Percentiles rank a stretch among this genome's conserved stretches.
phyloP scores from a whole-genome alignment of 2,113 vertebrate genomes.

The Rhinichthys klamathensis region DNA sequence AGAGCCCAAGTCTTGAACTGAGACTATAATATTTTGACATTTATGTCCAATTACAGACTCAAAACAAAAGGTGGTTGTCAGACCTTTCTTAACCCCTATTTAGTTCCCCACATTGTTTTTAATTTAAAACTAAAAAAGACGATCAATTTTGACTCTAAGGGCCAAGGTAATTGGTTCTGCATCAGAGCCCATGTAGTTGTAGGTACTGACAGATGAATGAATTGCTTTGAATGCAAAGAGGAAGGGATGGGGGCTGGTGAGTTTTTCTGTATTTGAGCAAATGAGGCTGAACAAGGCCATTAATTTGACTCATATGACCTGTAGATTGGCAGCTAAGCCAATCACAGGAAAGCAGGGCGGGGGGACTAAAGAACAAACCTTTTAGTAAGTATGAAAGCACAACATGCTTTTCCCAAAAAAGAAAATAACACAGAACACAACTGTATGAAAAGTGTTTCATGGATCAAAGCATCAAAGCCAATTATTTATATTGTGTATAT shows the following conservation, averaged over 20 bases:
- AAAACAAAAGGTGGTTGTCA: conserved; percentile 82
- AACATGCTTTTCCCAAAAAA: conserved; percentile 71
- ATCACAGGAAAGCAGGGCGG: conserved; percentile 58
- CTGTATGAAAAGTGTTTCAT: conserved; percentile 41
- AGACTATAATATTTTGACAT: conserved; percentile 81
- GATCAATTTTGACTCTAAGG: conserved; percentile 79
- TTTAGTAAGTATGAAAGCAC: conserved; percentile 65
- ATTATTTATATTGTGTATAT: conserved; percentile 53
- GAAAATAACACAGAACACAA: conserved; percentile 66
- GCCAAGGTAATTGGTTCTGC: conserved; percentile 84
- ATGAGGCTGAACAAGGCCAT: conserved; percentile 81
- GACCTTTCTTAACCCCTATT: conserved; percentile 81
- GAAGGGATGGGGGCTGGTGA: conserved; percentile 56
- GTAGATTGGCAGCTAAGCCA: conserved; percentile 75
- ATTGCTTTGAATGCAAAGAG: conserved; percentile 78
- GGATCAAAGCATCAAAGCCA: conserved; percentile 67
- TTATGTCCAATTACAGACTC: conserved; percentile 83
- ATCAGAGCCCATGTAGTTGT: conserved; percentile 75
- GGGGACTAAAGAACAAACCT: conserved; percentile 37
- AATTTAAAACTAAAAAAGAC: conserved; percentile 67
- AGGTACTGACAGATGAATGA: conserved; percentile 82
- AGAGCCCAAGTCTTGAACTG: conserved; percentile 76
- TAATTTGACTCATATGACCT: conserved; percentile 81
- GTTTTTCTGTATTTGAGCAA: conserved; percentile 80
- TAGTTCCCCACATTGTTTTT: conserved; percentile 75